Percentiles rank a stretch among this genome's conserved stretches.
These are phyloP conservation scores for Podarcis raffonei DNA, from an alignment of 2,113 vertebrate genomes.

Conservation along the genomic window DNA sequence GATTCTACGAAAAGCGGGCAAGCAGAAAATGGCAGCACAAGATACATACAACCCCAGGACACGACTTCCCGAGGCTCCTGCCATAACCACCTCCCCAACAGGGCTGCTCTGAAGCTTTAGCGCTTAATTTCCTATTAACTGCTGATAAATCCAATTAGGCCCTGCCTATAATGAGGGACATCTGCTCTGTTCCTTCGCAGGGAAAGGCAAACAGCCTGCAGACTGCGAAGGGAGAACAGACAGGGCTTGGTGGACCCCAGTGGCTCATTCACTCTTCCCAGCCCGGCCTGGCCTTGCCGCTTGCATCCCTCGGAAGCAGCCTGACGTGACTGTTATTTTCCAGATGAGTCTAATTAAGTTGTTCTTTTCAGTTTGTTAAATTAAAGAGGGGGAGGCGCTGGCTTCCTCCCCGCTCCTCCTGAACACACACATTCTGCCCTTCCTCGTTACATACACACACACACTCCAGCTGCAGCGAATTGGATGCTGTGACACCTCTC, in stretches of 20 bases:
- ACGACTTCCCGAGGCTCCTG: not conserved
- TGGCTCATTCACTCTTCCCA: not conserved
- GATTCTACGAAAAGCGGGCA: not conserved
- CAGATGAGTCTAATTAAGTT: conserved; percentile 67
- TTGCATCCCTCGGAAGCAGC: conserved; percentile 17
- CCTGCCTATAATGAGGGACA: conserved; percentile 77
- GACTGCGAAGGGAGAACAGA: conserved; percentile 42
- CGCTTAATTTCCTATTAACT: conserved; percentile 75
- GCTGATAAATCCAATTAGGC: conserved; percentile 79
- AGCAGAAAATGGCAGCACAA: not conserved
- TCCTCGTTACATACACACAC: not conserved
- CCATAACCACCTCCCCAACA: not conserved
- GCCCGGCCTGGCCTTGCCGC: not conserved
- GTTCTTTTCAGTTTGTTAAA: conserved; percentile 60
- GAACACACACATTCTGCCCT: not conserved
- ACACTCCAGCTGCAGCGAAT: conserved; percentile 60
- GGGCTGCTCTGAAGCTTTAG: conserved; percentile 25
- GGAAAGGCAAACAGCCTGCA: conserved; percentile 32
- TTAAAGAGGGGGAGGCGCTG: conserved; percentile 40
- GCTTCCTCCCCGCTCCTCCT: conserved; percentile 23
- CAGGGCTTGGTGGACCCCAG: conserved; percentile 3
- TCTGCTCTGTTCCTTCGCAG: conserved; percentile 61
- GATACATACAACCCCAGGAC: not conserved
- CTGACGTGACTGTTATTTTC: conserved; percentile 46
- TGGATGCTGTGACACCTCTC: conserved; percentile 26